These are phyloP conservation scores for Cacatua alba DNA, from an alignment of 2,113 vertebrate species.

Conservation along the genomic window DNA sequence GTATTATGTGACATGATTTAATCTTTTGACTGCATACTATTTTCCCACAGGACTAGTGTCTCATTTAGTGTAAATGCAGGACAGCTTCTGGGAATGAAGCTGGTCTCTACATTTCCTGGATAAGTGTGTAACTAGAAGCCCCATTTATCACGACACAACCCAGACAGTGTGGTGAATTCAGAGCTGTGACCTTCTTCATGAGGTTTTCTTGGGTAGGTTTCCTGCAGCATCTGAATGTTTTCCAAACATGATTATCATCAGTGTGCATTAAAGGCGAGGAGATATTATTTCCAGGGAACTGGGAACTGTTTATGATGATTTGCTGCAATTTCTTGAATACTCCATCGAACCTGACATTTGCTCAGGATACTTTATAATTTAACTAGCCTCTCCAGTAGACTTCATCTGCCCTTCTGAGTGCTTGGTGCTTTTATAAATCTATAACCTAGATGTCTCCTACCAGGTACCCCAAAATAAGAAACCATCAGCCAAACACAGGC, in stretches of 20 bases:
- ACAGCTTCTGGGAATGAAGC: constrained; percentile 11
- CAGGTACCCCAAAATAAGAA: not conserved
- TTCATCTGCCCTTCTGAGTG: not conserved
- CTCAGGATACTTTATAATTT: not conserved
- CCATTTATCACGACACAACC: not conserved
- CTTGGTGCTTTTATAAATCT: not conserved
- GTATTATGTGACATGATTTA: constrained; percentile 35
- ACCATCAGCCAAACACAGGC: not conserved
- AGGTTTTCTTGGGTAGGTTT: not conserved
- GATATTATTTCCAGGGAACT: not conserved
- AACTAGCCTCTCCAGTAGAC: not conserved
- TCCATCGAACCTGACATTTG: not conserved
- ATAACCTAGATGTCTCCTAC: not conserved
- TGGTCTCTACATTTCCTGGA: not conserved
- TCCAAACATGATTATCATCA: not conserved
- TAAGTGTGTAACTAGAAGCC: not conserved
- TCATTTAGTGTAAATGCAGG: not conserved
- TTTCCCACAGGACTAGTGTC: constrained; percentile 4
- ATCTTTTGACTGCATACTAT: constrained; percentile 1
- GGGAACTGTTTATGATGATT: not conserved
- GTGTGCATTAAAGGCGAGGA: not conserved
- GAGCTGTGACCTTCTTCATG: not conserved
- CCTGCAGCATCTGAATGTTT: not conserved
- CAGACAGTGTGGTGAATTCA: fast-evolving
- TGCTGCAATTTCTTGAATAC: not conserved